Evolutionary conservation across 2,888 invertebrate genomes (phyloP), one percentile per base, ranked within the genome.

Genomic region (Pyralis farinalis): DNA sequence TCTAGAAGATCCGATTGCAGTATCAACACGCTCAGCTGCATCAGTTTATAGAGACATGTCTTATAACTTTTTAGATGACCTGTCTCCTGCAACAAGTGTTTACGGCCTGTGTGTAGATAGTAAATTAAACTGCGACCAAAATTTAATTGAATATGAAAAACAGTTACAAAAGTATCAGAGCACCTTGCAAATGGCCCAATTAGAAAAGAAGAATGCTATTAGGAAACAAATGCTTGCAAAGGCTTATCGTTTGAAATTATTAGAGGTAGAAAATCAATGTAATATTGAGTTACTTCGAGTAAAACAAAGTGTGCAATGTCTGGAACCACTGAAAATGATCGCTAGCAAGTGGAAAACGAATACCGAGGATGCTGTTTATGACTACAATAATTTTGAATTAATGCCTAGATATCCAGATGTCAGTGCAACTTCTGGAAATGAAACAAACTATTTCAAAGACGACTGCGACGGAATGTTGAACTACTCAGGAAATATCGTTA

Each of bases 201-300:
- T 74, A 34, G 87, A 86, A 51, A 89, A 86, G 61, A 85, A 84
- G 47, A 85, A 84, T 53, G 85, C 83, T 7, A 85, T 86, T 25
- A 67, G 82, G 44, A 86, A 81, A 54, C 79, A 86, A 62, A 87
- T 87, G 85, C 56, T 89, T 12, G 64, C 83, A n/a, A 88, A 87
- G 61, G 86, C 83, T 37, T 87, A 74, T 46, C 75, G 71, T 43
- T 50, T 88, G 6, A 89, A 86, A 49, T 64, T 87, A 31, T 53
- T 87, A 46, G 88, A 87, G 61, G 77, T 88, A 11, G 88, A 89
- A 65, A 88, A 88, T 49, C 87, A 88, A 59, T 87, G 87, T 47
- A 88, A 87, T 45, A 78, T 86, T 46, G 87, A 88, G 48, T 47
- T 88, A 28, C 63, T 87, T 33, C 69, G 85, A 11, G 79, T 87